Evolutionary conservation across 1,140 invertebrate species (phyloP).

Genomic region (Chironomus tepperi): DNA sequence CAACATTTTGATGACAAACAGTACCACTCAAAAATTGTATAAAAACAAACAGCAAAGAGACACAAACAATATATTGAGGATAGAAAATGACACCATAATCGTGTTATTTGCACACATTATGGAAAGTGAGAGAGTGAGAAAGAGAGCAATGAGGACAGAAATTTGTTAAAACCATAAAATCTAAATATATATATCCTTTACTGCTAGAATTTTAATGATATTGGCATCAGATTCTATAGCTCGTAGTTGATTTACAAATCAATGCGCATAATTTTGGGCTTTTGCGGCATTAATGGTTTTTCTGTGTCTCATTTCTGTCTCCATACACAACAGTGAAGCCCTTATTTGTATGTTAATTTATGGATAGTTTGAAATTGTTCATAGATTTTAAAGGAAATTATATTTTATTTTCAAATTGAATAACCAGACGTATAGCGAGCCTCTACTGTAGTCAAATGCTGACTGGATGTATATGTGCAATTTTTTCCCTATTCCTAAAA

Average conservation of each 20-base stretch:
- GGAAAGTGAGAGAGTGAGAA: no score
- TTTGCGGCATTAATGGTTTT: constrained; percentile 3
- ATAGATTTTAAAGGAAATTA: neutral
- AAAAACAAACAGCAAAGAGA: no score
- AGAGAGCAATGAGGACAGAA: neutral
- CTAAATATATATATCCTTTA: neutral
- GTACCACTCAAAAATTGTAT: no score
- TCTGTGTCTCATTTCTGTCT: neutral
- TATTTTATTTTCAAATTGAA: no score
- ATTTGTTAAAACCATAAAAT: neutral
- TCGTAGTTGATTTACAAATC: constrained; percentile 6
- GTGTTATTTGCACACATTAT: constrained; percentile 1
- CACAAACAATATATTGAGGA: neutral
- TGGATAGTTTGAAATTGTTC: neutral
- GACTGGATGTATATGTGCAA: no score
- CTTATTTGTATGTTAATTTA: constrained; percentile 14
- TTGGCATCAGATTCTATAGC: neutral
- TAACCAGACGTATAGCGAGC: no score
- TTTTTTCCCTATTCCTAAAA: no score
- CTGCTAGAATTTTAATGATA: neutral
- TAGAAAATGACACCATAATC: constrained; percentile 6
- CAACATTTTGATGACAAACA: no score
- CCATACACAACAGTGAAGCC: neutral
- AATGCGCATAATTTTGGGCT: constrained; percentile 12
- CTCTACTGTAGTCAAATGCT: no score